A percentile compares a stretch with the other conserved stretches of the same genome.
These are phyloP conservation scores for Cololabis saira DNA, from an alignment of 2,113 vertebrate species.

Conservation along the genomic window DNA sequence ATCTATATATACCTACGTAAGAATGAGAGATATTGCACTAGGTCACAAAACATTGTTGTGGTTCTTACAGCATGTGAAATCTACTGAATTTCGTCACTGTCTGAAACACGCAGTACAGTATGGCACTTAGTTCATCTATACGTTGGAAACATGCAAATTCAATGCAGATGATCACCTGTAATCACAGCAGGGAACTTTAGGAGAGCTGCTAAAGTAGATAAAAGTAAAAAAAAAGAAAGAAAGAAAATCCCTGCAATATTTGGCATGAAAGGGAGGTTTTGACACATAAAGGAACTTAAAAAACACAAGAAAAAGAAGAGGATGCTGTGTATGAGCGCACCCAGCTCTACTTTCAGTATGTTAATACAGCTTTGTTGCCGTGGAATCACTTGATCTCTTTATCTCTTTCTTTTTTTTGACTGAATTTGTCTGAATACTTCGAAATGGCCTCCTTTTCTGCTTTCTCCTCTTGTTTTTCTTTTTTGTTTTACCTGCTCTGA, in stretches of 20 bases:
- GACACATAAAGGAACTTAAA: conserved; percentile 28
- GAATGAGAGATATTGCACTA: conserved; percentile 81
- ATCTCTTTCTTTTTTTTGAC: conserved; percentile 1
- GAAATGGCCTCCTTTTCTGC: conserved; percentile 40
- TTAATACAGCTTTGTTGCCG: conserved; percentile 30
- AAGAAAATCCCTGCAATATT: conserved; percentile 32
- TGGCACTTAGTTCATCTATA: conserved; percentile 78
- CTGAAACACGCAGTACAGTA: conserved; percentile 73
- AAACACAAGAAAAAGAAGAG: conserved; percentile 29
- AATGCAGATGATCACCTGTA: conserved; percentile 46
- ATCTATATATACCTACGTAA: conserved; percentile 43
- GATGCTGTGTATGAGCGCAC: conserved; percentile 25
- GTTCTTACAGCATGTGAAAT: conserved; percentile 70
- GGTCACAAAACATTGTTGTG: conserved; percentile 67
- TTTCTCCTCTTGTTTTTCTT: conserved; percentile 41
- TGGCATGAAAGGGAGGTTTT: conserved; percentile 40
- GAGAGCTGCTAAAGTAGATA: conserved; percentile 20
- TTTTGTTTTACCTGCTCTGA: conserved; percentile 21
- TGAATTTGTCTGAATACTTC: conserved; percentile 27
- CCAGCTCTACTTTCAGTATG: conserved; percentile 29
- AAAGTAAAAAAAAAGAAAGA: conserved; percentile 6
- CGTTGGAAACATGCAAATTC: conserved; percentile 70
- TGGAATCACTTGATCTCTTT: conserved; percentile 34
- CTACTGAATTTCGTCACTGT: conserved; percentile 73
- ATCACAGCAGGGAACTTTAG: conserved; percentile 31